Evolutionary conservation across 1,140 invertebrate genomes (phyloP).

Genomic region (Centruroides sculpturatus): DNA sequence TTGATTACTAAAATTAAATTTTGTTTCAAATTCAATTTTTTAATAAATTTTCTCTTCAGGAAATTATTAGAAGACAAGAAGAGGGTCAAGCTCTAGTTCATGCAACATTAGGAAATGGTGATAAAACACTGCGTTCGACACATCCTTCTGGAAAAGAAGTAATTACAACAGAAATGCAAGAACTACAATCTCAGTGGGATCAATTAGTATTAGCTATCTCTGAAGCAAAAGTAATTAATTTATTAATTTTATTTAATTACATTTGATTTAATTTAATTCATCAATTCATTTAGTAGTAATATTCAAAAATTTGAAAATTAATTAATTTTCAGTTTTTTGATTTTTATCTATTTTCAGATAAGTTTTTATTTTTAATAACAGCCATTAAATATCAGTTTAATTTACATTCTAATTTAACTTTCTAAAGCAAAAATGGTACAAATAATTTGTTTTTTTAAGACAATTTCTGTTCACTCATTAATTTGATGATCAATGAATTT

Average conservation of each 20-base stretch:
- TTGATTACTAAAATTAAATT: background rate
- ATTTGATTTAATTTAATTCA: too few species aligned
- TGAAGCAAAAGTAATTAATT: constrained; percentile 48
- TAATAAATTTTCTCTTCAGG: constrained; percentile 35
- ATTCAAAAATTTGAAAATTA: too few species aligned
- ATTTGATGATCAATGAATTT: too few species aligned
- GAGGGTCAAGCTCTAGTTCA: constrained; percentile 82
- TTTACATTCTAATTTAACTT: too few species aligned
- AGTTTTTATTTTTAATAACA: too few species aligned
- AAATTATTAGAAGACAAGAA: constrained; percentile 65
- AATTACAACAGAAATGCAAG: constrained; percentile 73
- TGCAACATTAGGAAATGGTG: constrained; percentile 75
- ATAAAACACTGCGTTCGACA: constrained; percentile 76
- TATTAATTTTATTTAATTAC: background rate
- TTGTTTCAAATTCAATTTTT: background rate
- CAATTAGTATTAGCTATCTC: constrained; percentile 78
- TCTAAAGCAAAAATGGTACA: too few species aligned
- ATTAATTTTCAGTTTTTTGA: too few species aligned
- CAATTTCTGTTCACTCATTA: too few species aligned
- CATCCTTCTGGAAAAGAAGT: constrained; percentile 74
- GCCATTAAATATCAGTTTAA: too few species aligned
- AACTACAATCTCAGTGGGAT: constrained; percentile 86
- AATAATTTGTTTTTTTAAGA: too few species aligned
- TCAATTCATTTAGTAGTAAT: too few species aligned
- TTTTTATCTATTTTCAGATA: too few species aligned